A percentile compares a stretch with the other conserved stretches of the same genome.
Conservation (phyloP, 2,888 invertebrate species). For the Brachylomia viminalis region DNA sequence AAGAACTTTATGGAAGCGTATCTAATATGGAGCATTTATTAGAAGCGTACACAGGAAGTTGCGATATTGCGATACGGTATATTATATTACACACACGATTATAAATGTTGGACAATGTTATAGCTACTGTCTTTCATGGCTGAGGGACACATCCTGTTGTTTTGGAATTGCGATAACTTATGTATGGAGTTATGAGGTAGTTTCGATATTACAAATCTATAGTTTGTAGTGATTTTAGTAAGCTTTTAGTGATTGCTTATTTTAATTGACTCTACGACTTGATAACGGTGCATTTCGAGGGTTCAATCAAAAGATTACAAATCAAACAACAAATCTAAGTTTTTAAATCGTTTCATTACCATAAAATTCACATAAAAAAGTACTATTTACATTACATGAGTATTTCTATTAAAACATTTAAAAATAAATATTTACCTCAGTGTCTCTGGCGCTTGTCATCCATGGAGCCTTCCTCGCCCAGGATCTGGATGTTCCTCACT, state of each 20-base stretch:
- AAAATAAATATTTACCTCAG: constrained; percentile 75
- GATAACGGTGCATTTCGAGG: not conserved
- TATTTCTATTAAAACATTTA: constrained; percentile 76
- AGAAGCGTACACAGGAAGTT: constrained; percentile 54
- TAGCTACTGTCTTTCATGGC: constrained; percentile 31
- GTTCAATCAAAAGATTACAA: constrained; percentile 30
- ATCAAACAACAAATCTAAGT: constrained; percentile 65
- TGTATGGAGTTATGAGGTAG: not conserved
- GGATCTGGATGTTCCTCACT: constrained; percentile 93
- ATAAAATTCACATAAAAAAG: constrained; percentile 73
- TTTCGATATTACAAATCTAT: not conserved
- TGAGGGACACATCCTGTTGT: constrained; percentile 28
- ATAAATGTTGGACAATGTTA: constrained; percentile 37
- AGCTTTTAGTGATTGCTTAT: not conserved
- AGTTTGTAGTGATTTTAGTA: not conserved
- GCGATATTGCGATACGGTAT: constrained; percentile 36
- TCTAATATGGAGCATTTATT: constrained; percentile 44
- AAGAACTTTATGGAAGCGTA: constrained; percentile 32
- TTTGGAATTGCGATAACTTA: constrained; percentile 11
- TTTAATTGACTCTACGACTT: not conserved
- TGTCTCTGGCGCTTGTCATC: constrained; percentile 82
- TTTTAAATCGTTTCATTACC: constrained; percentile 73
- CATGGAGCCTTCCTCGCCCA: constrained; percentile 91
- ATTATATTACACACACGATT: constrained; percentile 42
- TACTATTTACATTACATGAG: constrained; percentile 83